phyloP scores from a whole-genome alignment of 2,113 vertebrate species.

The Anser brachyrhynchus region DNA sequence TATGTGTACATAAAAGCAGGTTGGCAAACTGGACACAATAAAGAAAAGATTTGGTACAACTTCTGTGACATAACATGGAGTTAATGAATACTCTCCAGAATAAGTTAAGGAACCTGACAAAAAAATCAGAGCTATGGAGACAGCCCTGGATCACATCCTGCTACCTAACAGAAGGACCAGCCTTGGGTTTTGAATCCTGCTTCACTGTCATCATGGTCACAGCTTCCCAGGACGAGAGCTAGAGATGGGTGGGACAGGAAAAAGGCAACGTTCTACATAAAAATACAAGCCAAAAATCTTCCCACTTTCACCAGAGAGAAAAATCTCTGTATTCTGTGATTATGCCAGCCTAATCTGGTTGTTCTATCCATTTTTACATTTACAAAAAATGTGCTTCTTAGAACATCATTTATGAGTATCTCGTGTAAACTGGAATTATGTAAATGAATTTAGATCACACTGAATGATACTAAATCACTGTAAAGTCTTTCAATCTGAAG shows the following conservation, averaged over 20 bases:
- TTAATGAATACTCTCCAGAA: neutral
- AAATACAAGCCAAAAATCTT: neutral
- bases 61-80: neutral
- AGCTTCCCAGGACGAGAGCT: neutral
- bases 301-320: neutral
- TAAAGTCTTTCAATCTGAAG: neutral
- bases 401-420: neutral
- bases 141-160: neutral
- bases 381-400: neutral
- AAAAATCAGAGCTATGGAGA: neutral
- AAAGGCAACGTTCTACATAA: neutral
- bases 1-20: neutral
- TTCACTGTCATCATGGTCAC: neutral
- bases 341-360: neutral
- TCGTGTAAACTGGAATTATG: neutral
- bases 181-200: fast-evolving
- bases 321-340: neutral
- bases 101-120: neutral
- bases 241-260: neutral
- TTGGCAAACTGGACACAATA: neutral
- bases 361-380: neutral
- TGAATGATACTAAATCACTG: neutral
- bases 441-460: neutral
- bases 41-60: neutral
- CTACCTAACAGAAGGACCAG: neutral